A percentile compares a stretch with the other conserved stretches of the same genome.
phyloP scores from a whole-genome alignment of 92 coral and sea anemone genomes.

The Porites cylindrica region DNA sequence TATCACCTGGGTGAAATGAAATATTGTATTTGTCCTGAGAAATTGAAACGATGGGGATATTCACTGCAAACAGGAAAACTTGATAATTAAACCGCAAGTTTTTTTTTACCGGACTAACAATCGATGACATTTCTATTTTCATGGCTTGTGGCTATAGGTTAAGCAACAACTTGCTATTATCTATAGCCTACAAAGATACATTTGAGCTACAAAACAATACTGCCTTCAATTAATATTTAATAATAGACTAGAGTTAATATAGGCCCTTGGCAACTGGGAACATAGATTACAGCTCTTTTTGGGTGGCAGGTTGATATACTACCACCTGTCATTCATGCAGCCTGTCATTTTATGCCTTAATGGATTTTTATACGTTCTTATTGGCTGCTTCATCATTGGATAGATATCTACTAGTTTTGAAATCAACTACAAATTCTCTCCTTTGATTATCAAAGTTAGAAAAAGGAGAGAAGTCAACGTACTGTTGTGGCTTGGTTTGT shows the following conservation, averaged over 20 bases:
- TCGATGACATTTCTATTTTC: neutral
- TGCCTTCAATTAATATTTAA: conserved; percentile 59
- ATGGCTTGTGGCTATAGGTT: conserved; percentile 26
- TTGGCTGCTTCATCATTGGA: neutral
- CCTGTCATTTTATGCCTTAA: conserved; percentile 40
- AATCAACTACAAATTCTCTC: neutral
- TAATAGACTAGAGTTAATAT: conserved; percentile 54
- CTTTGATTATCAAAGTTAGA: neutral
- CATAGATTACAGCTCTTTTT: conserved; percentile 45
- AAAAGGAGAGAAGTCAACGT: neutral
- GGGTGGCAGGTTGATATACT: conserved; percentile 44
- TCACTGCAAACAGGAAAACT: conserved; percentile 11
- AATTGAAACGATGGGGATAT: conserved; percentile 26
- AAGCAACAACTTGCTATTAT: conserved; percentile 39
- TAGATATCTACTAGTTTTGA: conserved; percentile 1
- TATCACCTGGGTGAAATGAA: conserved; percentile 59
- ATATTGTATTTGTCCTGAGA: conserved; percentile 38
- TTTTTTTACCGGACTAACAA: neutral
- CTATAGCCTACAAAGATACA: conserved; percentile 47
- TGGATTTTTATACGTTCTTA: conserved; percentile 20
- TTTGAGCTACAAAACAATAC: conserved; percentile 59
- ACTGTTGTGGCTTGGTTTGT: neutral
- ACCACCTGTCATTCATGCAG: conserved; percentile 55
- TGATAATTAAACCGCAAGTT: conserved; percentile 6
- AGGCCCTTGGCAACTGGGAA: conserved; percentile 52